These are phyloP conservation scores for Misgurnus anguillicaudatus DNA, from an alignment of 2,113 vertebrate species.

Conservation along the genomic window DNA sequence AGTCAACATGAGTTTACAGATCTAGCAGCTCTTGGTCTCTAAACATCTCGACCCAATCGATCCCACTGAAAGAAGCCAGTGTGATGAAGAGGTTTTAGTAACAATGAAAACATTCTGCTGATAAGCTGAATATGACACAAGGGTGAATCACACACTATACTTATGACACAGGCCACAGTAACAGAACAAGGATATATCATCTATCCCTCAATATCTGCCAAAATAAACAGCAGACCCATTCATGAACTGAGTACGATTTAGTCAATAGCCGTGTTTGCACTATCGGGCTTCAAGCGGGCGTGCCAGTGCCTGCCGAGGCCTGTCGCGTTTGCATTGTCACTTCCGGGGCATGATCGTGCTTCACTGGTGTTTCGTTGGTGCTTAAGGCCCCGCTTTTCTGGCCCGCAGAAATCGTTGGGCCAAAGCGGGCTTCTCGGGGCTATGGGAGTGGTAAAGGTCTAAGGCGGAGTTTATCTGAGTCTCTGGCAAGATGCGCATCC, in stretches of 20 bases:
- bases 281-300: too few species aligned
- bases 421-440: too few species aligned
- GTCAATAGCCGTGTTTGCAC: too few species aligned
- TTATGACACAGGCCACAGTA: constrained; percentile 26
- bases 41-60: constrained; percentile 44
- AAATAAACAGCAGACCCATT: constrained; percentile 36
- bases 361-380: too few species aligned
- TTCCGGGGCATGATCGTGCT: too few species aligned
- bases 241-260: not conserved
- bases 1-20: constrained; percentile 45
- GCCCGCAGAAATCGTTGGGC: too few species aligned
- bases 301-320: too few species aligned
- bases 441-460: too few species aligned
- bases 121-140: constrained; percentile 34
- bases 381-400: too few species aligned
- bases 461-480: too few species aligned
- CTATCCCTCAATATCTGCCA: not conserved
- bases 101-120: constrained; percentile 69
- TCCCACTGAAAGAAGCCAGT: constrained; percentile 61
- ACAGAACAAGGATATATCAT: constrained; percentile 1
- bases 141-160: not conserved
- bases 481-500: too few species aligned
- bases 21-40: constrained; percentile 54
- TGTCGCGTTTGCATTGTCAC: too few species aligned
- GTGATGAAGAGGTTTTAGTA: constrained; percentile 54